Evolutionary conservation across 2,113 vertebrate genomes (phyloP).

Genomic region (Platysteira castanea): DNA sequence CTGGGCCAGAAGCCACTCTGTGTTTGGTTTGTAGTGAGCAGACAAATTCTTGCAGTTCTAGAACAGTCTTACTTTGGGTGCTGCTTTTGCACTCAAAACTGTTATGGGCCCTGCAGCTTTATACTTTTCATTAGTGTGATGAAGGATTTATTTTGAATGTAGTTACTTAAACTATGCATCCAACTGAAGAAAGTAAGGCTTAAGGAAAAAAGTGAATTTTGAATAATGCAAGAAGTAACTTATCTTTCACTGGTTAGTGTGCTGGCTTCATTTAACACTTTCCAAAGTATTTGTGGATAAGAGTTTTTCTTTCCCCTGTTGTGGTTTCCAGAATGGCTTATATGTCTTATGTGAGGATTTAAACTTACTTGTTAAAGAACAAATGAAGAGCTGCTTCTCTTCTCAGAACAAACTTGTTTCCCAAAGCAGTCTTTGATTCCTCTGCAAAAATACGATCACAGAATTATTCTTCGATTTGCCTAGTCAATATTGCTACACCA

Average conservation of each 20-base stretch:
- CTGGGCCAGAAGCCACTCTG: neutral
- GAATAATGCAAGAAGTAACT: neutral
- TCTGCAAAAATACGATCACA: neutral
- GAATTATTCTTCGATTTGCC: neutral
- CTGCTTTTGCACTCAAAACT: neutral
- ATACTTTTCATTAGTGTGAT: neutral
- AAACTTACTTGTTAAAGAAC: neutral
- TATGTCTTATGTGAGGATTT: neutral
- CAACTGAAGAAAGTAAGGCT: neutral
- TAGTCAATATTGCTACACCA: neutral
- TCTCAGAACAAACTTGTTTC: neutral
- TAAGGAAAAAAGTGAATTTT: neutral
- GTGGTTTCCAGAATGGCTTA: neutral
- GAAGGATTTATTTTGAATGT: neutral
- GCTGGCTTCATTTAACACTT: neutral
- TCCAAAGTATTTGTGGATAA: neutral
- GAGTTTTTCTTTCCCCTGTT: neutral
- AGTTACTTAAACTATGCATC: neutral
- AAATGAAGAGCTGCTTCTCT: neutral
- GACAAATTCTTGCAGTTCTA: neutral
- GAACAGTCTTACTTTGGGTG: neutral
- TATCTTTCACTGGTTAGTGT: neutral
- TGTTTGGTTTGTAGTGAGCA: neutral
- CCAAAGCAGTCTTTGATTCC: neutral
- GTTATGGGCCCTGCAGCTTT: neutral